phyloP scores from a whole-genome alignment of 1,140 invertebrate genomes.

The Macrosteles quadrilineatus region DNA sequence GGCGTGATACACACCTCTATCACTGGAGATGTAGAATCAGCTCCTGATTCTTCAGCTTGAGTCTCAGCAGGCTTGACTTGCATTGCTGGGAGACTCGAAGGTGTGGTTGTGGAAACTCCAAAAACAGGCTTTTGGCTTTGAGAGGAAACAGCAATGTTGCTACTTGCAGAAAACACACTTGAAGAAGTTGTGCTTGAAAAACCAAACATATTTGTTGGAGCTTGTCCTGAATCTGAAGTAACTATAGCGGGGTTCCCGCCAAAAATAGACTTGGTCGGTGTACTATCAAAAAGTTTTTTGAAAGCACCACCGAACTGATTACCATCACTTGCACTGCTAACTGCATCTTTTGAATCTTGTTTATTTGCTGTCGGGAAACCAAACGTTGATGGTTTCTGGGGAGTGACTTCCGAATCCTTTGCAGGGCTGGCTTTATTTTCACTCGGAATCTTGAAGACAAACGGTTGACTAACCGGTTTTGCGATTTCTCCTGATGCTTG shows the following conservation, averaged over 20 bases:
- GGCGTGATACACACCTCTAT: background rate
- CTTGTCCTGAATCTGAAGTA: too few relatives aligned
- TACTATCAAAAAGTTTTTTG: background rate
- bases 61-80: too few relatives aligned
- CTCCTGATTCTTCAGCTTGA: too few relatives aligned
- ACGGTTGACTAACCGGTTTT: background rate
- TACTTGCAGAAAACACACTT: too few relatives aligned
- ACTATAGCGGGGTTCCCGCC: too few relatives aligned
- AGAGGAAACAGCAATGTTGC: too few relatives aligned
- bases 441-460: background rate
- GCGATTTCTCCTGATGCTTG: background rate
- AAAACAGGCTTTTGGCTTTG: too few relatives aligned
- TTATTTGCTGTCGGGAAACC: background rate
- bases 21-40: background rate
- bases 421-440: background rate
- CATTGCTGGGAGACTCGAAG: too few relatives aligned
- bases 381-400: background rate
- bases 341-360: background rate
- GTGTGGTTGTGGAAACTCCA: too few relatives aligned
- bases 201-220: too few relatives aligned
- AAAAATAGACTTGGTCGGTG: background rate
- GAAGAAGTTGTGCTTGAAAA: too few relatives aligned
- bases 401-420: too few relatives aligned
- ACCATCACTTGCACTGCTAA: background rate
- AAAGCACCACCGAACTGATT: background rate